Conservation (phyloP, 2,888 invertebrate species). For the Heliconius sara region DNA sequence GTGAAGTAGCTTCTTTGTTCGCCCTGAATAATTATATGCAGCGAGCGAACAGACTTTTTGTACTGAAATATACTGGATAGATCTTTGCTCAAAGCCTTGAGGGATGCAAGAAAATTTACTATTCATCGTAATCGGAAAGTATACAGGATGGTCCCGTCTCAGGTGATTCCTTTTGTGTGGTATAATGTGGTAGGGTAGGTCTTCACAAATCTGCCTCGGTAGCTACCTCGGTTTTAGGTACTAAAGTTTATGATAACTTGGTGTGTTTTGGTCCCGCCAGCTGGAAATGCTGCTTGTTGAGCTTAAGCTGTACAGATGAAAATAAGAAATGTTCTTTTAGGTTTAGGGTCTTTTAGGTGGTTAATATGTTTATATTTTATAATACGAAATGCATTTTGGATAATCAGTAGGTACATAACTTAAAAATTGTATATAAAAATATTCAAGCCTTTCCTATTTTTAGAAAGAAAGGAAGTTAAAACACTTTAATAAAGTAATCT, state of each 20-base stretch:
- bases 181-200: neutral
- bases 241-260: neutral
- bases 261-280: neutral
- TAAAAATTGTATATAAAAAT: no score
- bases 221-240: neutral
- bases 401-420: no score
- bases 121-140: slow-evolving; percentile 20
- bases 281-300: neutral
- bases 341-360: neutral
- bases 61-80: slow-evolving; percentile 28
- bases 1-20: slow-evolving; percentile 42
- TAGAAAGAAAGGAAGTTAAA: no score
- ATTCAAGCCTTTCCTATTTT: no score
- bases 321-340: neutral
- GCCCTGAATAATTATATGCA: slow-evolving; percentile 42
- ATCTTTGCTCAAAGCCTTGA: slow-evolving; percentile 28
- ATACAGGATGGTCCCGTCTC: slow-evolving; percentile 1
- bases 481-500: neutral
- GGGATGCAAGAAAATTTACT: slow-evolving; percentile 28
- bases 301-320: neutral
- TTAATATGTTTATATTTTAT: neutral
- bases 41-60: slow-evolving; percentile 39
- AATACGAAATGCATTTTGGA: neutral
- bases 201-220: neutral
- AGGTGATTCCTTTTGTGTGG: slow-evolving; percentile 14